Evolutionary conservation across 2,888 invertebrate genomes (phyloP).

Genomic region (Volucella inflata): DNA sequence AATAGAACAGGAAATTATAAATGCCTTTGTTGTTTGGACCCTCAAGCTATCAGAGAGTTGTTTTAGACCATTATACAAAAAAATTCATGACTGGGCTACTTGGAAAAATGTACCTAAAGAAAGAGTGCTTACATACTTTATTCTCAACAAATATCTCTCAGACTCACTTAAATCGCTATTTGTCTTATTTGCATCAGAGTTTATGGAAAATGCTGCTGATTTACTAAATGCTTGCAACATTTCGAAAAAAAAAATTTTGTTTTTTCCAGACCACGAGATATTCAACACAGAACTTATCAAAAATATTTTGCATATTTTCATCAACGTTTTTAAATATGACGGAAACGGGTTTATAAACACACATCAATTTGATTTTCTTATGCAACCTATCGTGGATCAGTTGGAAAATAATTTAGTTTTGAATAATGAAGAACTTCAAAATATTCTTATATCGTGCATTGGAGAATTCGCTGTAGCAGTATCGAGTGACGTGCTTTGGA

Average conservation of each 20-base stretch:
- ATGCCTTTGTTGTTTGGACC: slow-evolving; percentile 91
- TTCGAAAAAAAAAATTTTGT: slow-evolving; percentile 84
- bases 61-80: slow-evolving; percentile 94
- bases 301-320: slow-evolving; percentile 90
- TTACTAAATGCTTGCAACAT: slow-evolving; percentile 89
- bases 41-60: slow-evolving; percentile 94
- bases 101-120: slow-evolving; percentile 83
- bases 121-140: slow-evolving; percentile 88
- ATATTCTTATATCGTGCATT: slow-evolving; percentile 90
- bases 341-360: slow-evolving; percentile 92
- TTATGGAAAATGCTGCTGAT: slow-evolving; percentile 91
- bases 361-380: slow-evolving; percentile 92
- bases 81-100: slow-evolving; percentile 93
- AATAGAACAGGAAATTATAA: slow-evolving; percentile 89
- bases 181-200: slow-evolving; percentile 94
- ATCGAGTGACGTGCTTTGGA: slow-evolving; percentile 94
- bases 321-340: slow-evolving; percentile 92
- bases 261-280: slow-evolving; percentile 85
- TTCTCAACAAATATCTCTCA: slow-evolving; percentile 90
- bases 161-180: slow-evolving; percentile 93
- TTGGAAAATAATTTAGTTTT: slow-evolving; percentile 89
- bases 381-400: slow-evolving; percentile 95
- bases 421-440: slow-evolving; percentile 85
- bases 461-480: slow-evolving; percentile 92
- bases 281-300: slow-evolving; percentile 83